phyloP scores from a whole-genome alignment of 2,113 vertebrate species.

The Caracal caracal region DNA sequence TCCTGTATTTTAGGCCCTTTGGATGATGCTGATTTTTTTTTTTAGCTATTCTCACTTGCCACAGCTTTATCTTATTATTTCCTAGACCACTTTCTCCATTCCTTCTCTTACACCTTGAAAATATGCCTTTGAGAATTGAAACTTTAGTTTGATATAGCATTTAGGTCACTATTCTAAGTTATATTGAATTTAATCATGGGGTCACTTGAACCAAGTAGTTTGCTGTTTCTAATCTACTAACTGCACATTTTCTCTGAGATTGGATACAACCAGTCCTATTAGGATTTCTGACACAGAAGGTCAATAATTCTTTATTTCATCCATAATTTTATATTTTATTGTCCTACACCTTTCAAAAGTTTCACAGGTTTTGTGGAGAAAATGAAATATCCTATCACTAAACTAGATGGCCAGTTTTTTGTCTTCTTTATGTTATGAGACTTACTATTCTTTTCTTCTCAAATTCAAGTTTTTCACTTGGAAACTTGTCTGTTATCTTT shows the following conservation, averaged over 20 bases:
- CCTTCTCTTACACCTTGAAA: conserved; percentile 72
- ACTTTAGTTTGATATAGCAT: conserved; percentile 76
- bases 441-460: conserved; percentile 56
- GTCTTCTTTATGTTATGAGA: conserved; percentile 64
- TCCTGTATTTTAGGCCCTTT: background rate
- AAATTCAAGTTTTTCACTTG: conserved; percentile 52
- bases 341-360: conserved; percentile 78
- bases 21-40: background rate
- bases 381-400: conserved; percentile 80
- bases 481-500: conserved; percentile 52
- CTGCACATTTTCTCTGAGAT: conserved; percentile 85
- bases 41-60: background rate
- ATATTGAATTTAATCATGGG: conserved; percentile 84
- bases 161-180: conserved; percentile 82
- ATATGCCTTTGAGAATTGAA: conserved; percentile 79
- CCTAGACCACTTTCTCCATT: conserved; percentile 55
- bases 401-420: conserved; percentile 70
- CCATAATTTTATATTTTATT: conserved; percentile 85
- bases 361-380: conserved; percentile 81
- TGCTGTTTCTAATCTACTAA: conserved; percentile 87
- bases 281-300: conserved; percentile 85
- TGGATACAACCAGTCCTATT: conserved; percentile 83
- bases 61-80: conserved; percentile 63
- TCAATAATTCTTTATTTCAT: conserved; percentile 87
- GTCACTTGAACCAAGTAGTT: conserved; percentile 84